phyloP scores from a whole-genome alignment of 2,888 invertebrate species.

The Lypha dubia region DNA sequence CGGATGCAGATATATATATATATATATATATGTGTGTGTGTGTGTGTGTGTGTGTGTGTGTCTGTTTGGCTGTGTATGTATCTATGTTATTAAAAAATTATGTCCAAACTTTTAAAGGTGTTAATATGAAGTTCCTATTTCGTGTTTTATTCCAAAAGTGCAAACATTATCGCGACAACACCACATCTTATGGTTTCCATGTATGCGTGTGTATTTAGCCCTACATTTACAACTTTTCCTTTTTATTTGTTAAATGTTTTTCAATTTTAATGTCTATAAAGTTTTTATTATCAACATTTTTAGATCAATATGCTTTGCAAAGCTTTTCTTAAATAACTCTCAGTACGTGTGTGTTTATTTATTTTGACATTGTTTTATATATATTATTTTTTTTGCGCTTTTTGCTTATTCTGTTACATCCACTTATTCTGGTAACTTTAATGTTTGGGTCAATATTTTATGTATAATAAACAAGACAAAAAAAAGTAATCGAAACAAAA shows the following conservation, averaged over 20 bases:
- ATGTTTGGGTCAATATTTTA: slow-evolving; percentile 41
- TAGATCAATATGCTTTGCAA: slow-evolving; percentile 8
- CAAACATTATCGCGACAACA: too few relatives aligned
- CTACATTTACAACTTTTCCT: not conserved
- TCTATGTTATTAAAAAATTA: too few relatives aligned
- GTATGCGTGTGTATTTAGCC: not conserved
- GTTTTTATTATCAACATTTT: slow-evolving; percentile 32
- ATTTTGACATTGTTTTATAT: not conserved
- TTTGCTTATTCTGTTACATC: not conserved
- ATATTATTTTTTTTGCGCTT: too few relatives aligned
- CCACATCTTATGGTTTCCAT: too few relatives aligned
- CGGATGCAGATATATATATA: too few relatives aligned
- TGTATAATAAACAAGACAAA: slow-evolving; percentile 38
- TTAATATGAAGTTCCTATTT: too few relatives aligned
- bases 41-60: too few relatives aligned
- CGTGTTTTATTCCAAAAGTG: too few relatives aligned
- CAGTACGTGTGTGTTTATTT: slow-evolving; percentile 35
- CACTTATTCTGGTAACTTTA: not conserved
- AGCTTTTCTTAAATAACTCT: slow-evolving; percentile 17
- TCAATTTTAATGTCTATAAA: slow-evolving; percentile 12
- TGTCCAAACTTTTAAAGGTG: too few relatives aligned
- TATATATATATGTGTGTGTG: too few relatives aligned
- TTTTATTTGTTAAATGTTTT: not conserved
- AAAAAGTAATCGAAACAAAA: not conserved
- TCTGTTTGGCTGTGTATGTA: too few relatives aligned